Conservation (phyloP, 2,113 vertebrate species). For the Ceratotherium simum region DNA sequence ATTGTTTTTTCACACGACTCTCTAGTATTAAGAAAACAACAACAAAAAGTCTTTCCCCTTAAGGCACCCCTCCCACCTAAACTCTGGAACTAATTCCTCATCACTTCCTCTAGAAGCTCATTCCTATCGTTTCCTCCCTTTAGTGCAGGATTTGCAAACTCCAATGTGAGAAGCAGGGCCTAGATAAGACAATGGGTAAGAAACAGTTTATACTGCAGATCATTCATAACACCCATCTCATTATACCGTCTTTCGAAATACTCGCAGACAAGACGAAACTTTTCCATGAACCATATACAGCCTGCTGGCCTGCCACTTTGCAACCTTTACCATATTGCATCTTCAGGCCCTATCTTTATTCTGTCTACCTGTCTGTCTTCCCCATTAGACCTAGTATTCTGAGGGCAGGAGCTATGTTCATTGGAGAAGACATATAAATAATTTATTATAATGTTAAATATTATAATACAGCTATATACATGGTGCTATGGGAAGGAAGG, state of each 20-base stretch:
- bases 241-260: slow-evolving; percentile 12
- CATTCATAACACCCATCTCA: background rate
- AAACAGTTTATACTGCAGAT: background rate
- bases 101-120: slow-evolving; percentile 17
- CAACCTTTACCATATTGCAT: background rate
- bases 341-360: background rate
- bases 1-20: background rate
- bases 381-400: slow-evolving; percentile 21
- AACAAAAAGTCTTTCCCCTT: background rate
- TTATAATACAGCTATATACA: background rate
- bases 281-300: background rate
- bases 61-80: background rate
- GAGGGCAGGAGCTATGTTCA: background rate
- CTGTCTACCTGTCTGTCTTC: background rate
- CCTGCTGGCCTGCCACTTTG: background rate
- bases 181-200: background rate
- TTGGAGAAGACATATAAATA: background rate
- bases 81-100: slow-evolving; percentile 8
- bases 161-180: background rate
- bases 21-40: background rate
- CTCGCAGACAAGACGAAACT: background rate
- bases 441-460: slow-evolving; percentile 16
- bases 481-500: background rate
- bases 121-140: slow-evolving; percentile 3
- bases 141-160: slow-evolving; percentile 19